These are phyloP conservation scores for Drosophila insularis DNA, from an alignment of 1,140 invertebrate species.

Conservation along the genomic window DNA sequence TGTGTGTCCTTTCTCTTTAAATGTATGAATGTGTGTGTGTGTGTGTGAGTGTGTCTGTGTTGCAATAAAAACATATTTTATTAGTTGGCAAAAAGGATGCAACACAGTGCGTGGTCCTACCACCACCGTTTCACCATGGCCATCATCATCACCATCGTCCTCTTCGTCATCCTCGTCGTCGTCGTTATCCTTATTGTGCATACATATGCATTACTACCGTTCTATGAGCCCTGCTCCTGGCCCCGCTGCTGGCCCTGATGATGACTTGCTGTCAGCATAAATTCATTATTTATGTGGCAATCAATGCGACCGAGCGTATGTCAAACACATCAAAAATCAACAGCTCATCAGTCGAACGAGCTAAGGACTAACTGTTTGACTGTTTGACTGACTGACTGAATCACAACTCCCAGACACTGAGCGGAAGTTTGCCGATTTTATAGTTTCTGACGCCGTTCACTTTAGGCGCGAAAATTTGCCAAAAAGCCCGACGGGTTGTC, in stretches of 20 bases:
- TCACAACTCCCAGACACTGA: conserved; percentile 22
- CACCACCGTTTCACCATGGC: conserved; percentile 34
- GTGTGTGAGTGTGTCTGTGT: conserved; percentile 24
- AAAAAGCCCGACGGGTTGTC: conserved; percentile 58
- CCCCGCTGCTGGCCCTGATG: conserved; percentile 32
- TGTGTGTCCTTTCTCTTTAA: conserved; percentile 32
- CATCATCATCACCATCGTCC: conserved; percentile 16
- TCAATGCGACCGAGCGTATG: conserved; percentile 82
- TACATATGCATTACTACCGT: conserved; percentile 20
- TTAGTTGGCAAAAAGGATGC: conserved; percentile 71
- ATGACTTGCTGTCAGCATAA: conserved; percentile 81
- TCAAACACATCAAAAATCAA: conserved; percentile 82
- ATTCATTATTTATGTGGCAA: conserved; percentile 82
- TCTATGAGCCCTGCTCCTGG: conserved; percentile 13
- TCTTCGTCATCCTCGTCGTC: not conserved
- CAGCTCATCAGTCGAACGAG: conserved; percentile 57
- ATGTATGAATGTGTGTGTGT: not conserved
- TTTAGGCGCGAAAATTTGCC: conserved; percentile 65
- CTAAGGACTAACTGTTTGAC: not conserved
- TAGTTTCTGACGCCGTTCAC: conserved; percentile 68
- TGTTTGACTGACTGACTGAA: conserved; percentile 15
- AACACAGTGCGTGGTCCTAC: conserved; percentile 21
- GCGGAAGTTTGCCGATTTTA: conserved; percentile 82
- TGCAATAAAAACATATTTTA: conserved; percentile 82
- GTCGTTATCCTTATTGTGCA: conserved; percentile 1